phyloP scores from a whole-genome alignment of 2,797 vertebrate species.

The Liparis tanakae region DNA sequence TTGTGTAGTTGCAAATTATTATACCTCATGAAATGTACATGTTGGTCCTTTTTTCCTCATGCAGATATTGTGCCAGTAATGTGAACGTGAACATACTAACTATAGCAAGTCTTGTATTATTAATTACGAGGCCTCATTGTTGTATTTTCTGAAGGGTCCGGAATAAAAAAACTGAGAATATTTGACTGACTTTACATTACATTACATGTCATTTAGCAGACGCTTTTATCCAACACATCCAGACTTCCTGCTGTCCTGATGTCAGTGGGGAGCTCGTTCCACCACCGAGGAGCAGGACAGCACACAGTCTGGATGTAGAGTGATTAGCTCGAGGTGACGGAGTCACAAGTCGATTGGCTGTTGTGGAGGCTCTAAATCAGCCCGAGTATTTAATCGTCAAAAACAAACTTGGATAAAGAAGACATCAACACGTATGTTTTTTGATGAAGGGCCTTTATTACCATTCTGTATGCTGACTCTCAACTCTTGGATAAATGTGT shows the following conservation, averaged over 20 bases:
- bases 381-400: conserved; percentile 24
- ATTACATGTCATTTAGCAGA: too few relatives aligned
- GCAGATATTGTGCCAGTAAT: conserved; percentile 23
- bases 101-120: conserved; percentile 20
- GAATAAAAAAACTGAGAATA: conserved; percentile 44
- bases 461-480: neutral
- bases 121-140: neutral
- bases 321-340: too few relatives aligned
- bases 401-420: conserved; percentile 21
- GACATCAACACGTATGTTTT: conserved; percentile 14
- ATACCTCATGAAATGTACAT: conserved; percentile 31
- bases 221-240: too few relatives aligned
- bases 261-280: too few relatives aligned
- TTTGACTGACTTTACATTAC: conserved; percentile 5
- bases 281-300: too few relatives aligned
- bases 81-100: conserved; percentile 42
- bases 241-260: too few relatives aligned
- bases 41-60: conserved; percentile 13
- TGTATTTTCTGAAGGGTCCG: conserved; percentile 36
- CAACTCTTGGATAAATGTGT: conserved; percentile 10
- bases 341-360: too few relatives aligned
- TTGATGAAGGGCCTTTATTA: conserved; percentile 38
- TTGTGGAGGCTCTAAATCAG: neutral
- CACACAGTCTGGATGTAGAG: too few relatives aligned
- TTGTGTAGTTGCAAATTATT: conserved; percentile 35